Percentiles rank a stretch among this genome's conserved stretches.
Evolutionary conservation across 1,140 invertebrate species (phyloP).

Genomic region (Drosophila baimaii): DNA sequence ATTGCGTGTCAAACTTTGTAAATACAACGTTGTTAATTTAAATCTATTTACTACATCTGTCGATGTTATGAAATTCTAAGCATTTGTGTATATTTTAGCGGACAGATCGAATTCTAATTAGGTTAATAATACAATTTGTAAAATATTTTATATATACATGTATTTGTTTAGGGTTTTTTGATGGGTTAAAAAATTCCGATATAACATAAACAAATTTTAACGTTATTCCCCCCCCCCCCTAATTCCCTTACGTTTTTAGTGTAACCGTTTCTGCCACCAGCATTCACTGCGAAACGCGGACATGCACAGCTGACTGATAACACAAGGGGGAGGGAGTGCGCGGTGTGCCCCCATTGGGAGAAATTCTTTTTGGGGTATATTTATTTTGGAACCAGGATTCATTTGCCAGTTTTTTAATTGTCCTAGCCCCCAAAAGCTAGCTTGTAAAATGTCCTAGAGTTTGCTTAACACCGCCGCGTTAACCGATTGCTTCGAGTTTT

Average conservation of each 20-base stretch:
- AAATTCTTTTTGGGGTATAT: slow-evolving; percentile 24
- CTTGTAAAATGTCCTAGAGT: slow-evolving; percentile 34
- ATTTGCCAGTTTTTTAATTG: slow-evolving; percentile 44
- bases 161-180: too few species aligned
- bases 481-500: slow-evolving; percentile 17
- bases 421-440: slow-evolving; percentile 10
- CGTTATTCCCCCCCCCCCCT: not conserved
- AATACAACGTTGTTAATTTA: not conserved
- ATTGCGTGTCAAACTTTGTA: not conserved
- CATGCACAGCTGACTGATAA: slow-evolving; percentile 48
- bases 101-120: too few species aligned
- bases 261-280: not conserved
- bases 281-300: slow-evolving; percentile 19
- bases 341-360: slow-evolving; percentile 2
- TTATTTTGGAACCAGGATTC: slow-evolving; percentile 26
- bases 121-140: too few species aligned
- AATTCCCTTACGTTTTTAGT: not conserved
- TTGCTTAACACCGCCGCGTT: slow-evolving; percentile 17
- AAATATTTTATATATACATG: too few species aligned
- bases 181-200: too few species aligned
- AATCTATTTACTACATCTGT: not conserved
- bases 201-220: too few species aligned
- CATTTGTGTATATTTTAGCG: too few species aligned
- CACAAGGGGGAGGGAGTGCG: not conserved
- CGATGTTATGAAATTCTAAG: not conserved